phyloP scores from a whole-genome alignment of 2,797 vertebrate species.

The Coreius guichenoti region DNA sequence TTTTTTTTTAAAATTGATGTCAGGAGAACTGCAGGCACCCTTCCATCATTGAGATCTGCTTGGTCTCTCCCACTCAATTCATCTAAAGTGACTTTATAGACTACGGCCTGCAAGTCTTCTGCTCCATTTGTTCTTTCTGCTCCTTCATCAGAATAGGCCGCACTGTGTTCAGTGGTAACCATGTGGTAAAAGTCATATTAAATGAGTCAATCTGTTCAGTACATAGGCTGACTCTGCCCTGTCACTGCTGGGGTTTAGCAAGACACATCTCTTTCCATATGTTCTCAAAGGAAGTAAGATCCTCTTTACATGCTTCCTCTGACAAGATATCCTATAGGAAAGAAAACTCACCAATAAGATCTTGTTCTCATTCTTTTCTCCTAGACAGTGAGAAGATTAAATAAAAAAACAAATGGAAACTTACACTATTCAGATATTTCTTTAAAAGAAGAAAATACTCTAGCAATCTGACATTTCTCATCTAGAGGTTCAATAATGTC shows the following conservation, averaged over 20 bases:
- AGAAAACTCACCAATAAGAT: background rate
- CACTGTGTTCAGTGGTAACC: constrained; percentile 5
- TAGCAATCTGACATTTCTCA: background rate
- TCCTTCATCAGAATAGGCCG: constrained; percentile 15
- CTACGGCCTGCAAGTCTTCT: background rate
- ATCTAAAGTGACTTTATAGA: constrained; percentile 10
- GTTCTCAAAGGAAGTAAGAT: constrained; percentile 8
- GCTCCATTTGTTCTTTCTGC: constrained; percentile 4
- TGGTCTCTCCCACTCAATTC: constrained; percentile 6
- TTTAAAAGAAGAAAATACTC: background rate
- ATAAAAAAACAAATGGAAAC: background rate
- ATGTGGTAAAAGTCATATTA: constrained; percentile 16
- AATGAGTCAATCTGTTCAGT: constrained; percentile 36
- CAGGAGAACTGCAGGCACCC: constrained; percentile 11
- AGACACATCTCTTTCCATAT: constrained; percentile 4
- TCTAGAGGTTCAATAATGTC: background rate
- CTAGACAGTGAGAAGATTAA: background rate
- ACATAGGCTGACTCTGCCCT: constrained; percentile 11
- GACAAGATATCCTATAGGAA: background rate
- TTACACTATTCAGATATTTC: background rate
- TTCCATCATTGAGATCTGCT: constrained; percentile 12
- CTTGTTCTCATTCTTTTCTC: background rate
- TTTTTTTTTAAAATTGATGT: constrained; percentile 37
- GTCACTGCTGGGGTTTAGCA: background rate
- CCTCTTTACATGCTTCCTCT: background rate